A percentile compares a stretch with the other conserved stretches of the same genome.
Evolutionary conservation across 2,113 vertebrate genomes (phyloP).

Genomic region (Malurus melanocephalus): DNA sequence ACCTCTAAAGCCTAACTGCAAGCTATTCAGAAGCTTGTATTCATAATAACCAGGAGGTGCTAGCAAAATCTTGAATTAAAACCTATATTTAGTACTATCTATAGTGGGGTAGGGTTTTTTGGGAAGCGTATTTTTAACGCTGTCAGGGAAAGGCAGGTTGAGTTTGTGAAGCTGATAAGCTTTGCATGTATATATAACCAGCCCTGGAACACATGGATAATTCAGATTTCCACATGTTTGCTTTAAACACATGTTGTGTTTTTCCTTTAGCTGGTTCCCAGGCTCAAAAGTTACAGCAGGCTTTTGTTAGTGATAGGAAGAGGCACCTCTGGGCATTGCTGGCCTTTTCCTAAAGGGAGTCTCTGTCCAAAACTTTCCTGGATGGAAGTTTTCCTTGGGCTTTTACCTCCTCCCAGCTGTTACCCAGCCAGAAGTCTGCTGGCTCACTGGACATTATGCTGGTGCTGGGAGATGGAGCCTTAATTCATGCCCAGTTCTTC

Average conservation of each 20-base stretch:
- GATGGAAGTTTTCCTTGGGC: background rate
- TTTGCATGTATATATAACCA: background rate
- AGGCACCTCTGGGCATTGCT: background rate
- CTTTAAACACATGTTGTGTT: background rate
- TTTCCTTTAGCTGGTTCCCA: background rate
- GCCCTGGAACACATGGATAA: background rate
- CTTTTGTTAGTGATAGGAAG: background rate
- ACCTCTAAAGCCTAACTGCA: background rate
- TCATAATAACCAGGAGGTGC: conserved; percentile 20
- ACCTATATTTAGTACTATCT: background rate
- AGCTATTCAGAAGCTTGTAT: conserved; percentile 8
- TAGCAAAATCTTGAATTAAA: conserved; percentile 36
- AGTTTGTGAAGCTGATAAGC: background rate
- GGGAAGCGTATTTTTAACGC: background rate
- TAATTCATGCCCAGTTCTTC: background rate
- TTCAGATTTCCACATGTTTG: background rate
- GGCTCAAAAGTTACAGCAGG: background rate
- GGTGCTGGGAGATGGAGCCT: background rate
- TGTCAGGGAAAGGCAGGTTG: background rate
- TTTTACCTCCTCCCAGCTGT: background rate
- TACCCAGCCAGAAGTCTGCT: background rate
- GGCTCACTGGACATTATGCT: background rate
- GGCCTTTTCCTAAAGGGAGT: background rate
- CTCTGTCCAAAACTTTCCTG: background rate
- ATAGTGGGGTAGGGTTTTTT: background rate